Conservation (phyloP, 2,113 vertebrate genomes). For the Leucoraja erinaceus region DNA sequence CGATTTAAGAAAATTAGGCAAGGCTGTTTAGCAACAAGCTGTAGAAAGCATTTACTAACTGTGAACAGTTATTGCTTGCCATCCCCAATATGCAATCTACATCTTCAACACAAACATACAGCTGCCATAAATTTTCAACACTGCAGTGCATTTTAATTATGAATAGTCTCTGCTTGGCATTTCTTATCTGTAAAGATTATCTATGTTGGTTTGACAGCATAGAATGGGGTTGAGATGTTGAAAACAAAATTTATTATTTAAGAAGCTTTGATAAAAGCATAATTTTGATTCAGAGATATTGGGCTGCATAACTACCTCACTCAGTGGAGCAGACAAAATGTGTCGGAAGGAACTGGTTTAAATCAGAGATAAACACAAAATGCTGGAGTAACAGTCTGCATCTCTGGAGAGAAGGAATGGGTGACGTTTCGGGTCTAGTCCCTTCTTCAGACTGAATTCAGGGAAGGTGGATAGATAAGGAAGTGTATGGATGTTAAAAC, state of each 20-base stretch:
- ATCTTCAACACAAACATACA: slow-evolving; percentile 77
- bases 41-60: slow-evolving; percentile 67
- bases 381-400: too few species aligned
- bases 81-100: slow-evolving; percentile 60
- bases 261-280: neutral
- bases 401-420: too few species aligned
- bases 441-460: too few species aligned
- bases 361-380: too few species aligned
- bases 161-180: neutral
- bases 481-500: too few species aligned
- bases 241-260: neutral
- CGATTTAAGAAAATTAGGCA: slow-evolving; percentile 44
- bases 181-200: neutral
- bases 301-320: neutral
- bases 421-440: too few species aligned
- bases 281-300: slow-evolving; percentile 19
- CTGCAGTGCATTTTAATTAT: neutral
- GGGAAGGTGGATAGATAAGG: too few species aligned
- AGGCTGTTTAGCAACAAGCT: slow-evolving; percentile 75
- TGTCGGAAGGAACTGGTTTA: too few species aligned
- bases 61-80: slow-evolving; percentile 55
- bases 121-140: neutral
- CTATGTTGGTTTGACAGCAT: neutral
- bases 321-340: too few species aligned
- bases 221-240: too few species aligned